Conservation (phyloP, 2,113 vertebrate species). For the Tachysurus vachellii region DNA sequence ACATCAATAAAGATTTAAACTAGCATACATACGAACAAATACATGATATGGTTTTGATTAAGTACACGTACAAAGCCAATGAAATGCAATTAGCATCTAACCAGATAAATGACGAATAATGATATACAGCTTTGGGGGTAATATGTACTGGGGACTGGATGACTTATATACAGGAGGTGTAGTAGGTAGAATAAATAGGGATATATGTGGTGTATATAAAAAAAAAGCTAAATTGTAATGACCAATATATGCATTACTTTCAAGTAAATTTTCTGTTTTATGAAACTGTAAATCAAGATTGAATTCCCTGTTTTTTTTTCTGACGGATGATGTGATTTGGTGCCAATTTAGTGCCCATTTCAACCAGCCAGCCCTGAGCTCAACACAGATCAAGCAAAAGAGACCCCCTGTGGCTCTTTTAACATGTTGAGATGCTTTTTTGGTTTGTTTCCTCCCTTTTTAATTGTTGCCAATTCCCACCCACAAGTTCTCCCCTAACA, state of each 20-base stretch:
- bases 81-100: too few species aligned
- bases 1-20: not conserved
- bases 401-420: not conserved
- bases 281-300: not conserved
- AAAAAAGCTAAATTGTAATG: not conserved
- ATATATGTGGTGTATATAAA: not conserved
- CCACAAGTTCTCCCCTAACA: not conserved
- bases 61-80: too few species aligned
- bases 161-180: too few species aligned
- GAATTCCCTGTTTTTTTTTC: not conserved
- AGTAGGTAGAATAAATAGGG: too few species aligned
- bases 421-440: not conserved
- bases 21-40: not conserved
- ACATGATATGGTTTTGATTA: not conserved
- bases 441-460: not conserved
- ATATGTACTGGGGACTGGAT: too few species aligned
- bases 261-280: not conserved
- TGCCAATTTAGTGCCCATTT: not conserved
- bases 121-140: too few species aligned
- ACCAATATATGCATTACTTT: not conserved
- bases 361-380: not conserved
- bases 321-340: not conserved
- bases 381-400: constrained; percentile 8
- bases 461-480: not conserved
- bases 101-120: too few species aligned